Percentiles rank a stretch among this genome's conserved stretches.
Evolutionary conservation across 2,113 vertebrate genomes (phyloP).

Genomic region (Pseudorhombus dupliciocellatus): DNA sequence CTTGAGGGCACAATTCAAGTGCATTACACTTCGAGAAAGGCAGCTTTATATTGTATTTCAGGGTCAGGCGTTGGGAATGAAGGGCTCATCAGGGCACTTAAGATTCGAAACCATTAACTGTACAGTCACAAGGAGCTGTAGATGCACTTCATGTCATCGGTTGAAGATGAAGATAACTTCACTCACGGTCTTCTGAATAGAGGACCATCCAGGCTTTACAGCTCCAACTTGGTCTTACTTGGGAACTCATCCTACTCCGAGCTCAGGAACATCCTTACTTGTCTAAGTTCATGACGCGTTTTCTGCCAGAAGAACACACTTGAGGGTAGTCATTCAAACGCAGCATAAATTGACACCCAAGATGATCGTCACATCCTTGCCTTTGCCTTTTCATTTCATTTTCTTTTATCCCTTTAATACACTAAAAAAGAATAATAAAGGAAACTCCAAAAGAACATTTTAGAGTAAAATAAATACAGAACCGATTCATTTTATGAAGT

Average conservation of each 20-base stretch:
- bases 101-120: constrained; percentile 17
- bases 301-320: background rate
- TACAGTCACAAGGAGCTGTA: background rate
- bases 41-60: constrained; percentile 21
- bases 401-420: constrained; percentile 3
- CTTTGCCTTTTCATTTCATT: background rate
- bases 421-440: background rate
- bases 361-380: background rate
- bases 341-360: background rate
- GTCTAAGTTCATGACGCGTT: background rate
- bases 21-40: constrained; percentile 40
- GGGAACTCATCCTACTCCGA: background rate
- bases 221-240: background rate
- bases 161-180: too few species aligned
- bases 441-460: constrained; percentile 25
- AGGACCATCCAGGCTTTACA: background rate
- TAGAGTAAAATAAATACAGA: background rate
- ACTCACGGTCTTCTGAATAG: background rate
- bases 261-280: too few species aligned
- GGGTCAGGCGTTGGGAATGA: constrained; percentile 16
- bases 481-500: constrained; percentile 15
- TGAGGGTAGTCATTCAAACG: background rate
- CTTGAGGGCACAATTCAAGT: constrained; percentile 41
- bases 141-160: background rate
- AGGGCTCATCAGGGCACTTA: constrained; percentile 27